Conservation (phyloP, 2,888 invertebrate genomes). For the Caenorhabditis sp. region DNA sequence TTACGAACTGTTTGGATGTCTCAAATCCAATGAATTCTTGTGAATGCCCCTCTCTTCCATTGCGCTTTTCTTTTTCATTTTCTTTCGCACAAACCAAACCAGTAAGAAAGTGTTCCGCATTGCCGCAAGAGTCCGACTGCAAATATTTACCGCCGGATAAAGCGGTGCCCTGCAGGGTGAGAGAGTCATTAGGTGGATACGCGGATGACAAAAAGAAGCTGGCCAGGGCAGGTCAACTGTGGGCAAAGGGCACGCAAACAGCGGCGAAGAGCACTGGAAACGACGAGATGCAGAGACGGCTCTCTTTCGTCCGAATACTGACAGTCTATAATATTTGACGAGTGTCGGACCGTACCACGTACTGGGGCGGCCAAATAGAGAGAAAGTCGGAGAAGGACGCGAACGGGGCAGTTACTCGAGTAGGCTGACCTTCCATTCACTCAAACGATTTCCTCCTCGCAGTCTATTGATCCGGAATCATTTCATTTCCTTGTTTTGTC, state of each 20-base stretch:
- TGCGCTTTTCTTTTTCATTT: neutral
- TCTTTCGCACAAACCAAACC: neutral
- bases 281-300: slow-evolving; percentile 7
- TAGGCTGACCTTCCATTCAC: slow-evolving; percentile 18
- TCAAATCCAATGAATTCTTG: slow-evolving; percentile 23
- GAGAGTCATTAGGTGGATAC: slow-evolving; percentile 23
- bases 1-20: neutral
- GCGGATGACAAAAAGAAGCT: slow-evolving; percentile 31
- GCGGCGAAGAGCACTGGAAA: neutral
- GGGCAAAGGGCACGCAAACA: slow-evolving; percentile 52
- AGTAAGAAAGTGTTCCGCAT: slow-evolving; percentile 29
- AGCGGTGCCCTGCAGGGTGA: slow-evolving; percentile 11
- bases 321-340: slow-evolving; percentile 57
- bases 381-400: too few species aligned
- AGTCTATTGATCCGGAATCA: too few species aligned
- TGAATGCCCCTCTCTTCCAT: too few species aligned
- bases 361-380: slow-evolving; percentile 34
- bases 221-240: slow-evolving; percentile 49
- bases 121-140: slow-evolving; percentile 9
- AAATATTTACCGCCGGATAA: slow-evolving; percentile 47
- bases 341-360: slow-evolving; percentile 64
- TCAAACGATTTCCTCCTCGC: neutral
- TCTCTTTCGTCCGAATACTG: slow-evolving; percentile 14
- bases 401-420: slow-evolving; percentile 28
- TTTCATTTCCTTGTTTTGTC: neutral